These are phyloP conservation scores for Regulus satrapa DNA, from an alignment of 2,113 vertebrate species.

Conservation along the genomic window DNA sequence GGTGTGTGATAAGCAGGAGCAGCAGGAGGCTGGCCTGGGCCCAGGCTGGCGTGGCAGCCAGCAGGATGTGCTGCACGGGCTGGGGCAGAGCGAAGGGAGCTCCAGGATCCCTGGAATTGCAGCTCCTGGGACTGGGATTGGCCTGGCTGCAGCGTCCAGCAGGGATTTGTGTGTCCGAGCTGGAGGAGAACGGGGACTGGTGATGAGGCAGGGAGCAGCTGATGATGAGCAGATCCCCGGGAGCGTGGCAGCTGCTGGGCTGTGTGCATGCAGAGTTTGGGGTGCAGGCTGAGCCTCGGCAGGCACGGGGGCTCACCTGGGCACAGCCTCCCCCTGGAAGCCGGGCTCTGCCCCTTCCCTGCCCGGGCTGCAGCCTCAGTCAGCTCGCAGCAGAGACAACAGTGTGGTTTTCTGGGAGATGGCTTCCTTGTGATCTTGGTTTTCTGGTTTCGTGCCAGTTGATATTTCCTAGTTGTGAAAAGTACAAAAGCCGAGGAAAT, in stretches of 20 bases:
- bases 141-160: background rate
- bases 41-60: background rate
- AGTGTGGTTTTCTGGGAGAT: background rate
- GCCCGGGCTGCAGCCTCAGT: background rate
- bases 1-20: background rate
- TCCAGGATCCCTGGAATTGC: background rate
- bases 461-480: background rate
- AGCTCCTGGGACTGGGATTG: background rate
- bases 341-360: background rate
- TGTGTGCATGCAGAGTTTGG: background rate
- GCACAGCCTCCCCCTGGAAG: no score
- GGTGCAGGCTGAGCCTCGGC: fast-evolving
- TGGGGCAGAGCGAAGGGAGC: background rate
- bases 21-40: background rate
- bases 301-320: no score
- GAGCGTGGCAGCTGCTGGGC: fast-evolving
- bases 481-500: background rate
- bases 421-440: background rate
- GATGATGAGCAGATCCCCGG: fast-evolving
- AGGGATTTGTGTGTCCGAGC: background rate
- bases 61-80: background rate
- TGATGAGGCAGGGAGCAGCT: background rate
- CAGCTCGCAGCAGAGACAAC: background rate
- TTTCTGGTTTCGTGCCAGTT: background rate
- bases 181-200: background rate